These are phyloP conservation scores for Oppia nitens DNA, from an alignment of 1,140 invertebrate species.

Conservation along the genomic window DNA sequence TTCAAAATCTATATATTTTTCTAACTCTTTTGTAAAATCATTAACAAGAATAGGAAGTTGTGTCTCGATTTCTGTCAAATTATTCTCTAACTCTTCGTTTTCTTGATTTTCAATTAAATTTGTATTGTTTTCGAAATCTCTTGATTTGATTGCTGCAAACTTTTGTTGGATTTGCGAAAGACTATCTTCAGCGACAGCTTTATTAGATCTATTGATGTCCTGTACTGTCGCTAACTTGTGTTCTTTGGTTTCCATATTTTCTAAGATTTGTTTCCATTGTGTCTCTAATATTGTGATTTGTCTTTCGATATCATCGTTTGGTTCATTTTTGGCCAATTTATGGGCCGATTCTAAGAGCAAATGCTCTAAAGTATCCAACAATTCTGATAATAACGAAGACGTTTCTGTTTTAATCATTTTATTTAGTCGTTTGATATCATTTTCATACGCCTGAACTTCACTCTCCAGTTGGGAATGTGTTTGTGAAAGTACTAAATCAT, in stretches of 20 bases:
- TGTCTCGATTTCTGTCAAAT: no score
- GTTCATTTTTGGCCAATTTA: slow-evolving; percentile 38
- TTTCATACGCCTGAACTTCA: background rate
- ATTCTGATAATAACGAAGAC: background rate
- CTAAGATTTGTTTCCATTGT: slow-evolving; percentile 70
- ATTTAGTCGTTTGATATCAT: slow-evolving; percentile 68
- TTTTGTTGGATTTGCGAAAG: slow-evolving; percentile 76
- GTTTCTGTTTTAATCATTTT: slow-evolving; percentile 52
- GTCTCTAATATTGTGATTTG: slow-evolving; percentile 25
- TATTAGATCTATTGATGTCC: slow-evolving; percentile 89
- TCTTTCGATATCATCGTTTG: background rate
- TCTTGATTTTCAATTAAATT: no score
- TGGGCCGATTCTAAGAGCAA: slow-evolving; percentile 70
- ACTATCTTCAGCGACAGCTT: slow-evolving; percentile 85
- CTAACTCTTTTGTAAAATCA: slow-evolving; percentile 87
- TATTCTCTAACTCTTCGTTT: no score
- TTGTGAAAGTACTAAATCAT: slow-evolving; percentile 40
- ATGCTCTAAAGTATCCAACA: no score
- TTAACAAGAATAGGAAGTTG: no score
- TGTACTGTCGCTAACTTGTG: slow-evolving; percentile 73
- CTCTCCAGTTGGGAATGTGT: slow-evolving; percentile 49
- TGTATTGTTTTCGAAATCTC: no score
- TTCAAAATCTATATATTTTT: slow-evolving; percentile 85
- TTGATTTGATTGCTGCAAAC: slow-evolving; percentile 46
- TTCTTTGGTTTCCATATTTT: slow-evolving; percentile 66